Percentiles rank a stretch among this genome's conserved stretches.
These are phyloP conservation scores for Rhimphoctona megacephalus DNA, from an alignment of 2,888 invertebrate species.

Conservation along the genomic window DNA sequence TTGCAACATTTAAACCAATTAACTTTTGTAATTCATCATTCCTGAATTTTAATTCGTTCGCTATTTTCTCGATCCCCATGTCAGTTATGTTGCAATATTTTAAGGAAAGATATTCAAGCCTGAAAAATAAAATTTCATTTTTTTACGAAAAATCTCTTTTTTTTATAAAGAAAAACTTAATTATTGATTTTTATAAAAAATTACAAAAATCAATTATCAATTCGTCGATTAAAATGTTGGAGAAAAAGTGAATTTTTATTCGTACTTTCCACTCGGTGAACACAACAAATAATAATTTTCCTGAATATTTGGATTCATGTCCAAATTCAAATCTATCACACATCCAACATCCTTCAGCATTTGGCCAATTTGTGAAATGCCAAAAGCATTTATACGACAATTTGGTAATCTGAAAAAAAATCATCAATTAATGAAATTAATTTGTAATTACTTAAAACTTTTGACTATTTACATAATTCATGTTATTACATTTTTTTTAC, in stretches of 20 bases:
- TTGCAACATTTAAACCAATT: conserved; percentile 81
- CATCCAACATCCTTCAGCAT: conserved; percentile 74
- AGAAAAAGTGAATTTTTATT: neutral
- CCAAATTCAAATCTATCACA: conserved; percentile 80
- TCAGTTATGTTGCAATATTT: conserved; percentile 80
- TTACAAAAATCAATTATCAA: no score
- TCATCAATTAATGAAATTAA: no score
- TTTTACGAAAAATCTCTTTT: no score
- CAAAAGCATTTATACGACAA: conserved; percentile 79
- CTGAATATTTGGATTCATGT: conserved; percentile 80
- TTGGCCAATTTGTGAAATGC: conserved; percentile 76
- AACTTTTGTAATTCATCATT: conserved; percentile 73
- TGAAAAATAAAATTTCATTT: conserved; percentile 41
- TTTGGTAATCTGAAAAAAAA: conserved; percentile 77
- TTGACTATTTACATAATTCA: no score
- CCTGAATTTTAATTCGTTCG: conserved; percentile 74
- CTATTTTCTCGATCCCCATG: conserved; percentile 76
- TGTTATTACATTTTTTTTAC: no score
- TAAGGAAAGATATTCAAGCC: conserved; percentile 78
- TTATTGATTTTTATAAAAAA: no score
- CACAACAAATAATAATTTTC: conserved; percentile 81
- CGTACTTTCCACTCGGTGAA: conserved; percentile 71
- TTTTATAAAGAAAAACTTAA: neutral
- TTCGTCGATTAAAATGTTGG: no score
- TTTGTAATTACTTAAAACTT: no score